These are phyloP conservation scores for Neomorphus geoffroyi DNA, from an alignment of 2,797 vertebrate genomes.

Conservation along the genomic window DNA sequence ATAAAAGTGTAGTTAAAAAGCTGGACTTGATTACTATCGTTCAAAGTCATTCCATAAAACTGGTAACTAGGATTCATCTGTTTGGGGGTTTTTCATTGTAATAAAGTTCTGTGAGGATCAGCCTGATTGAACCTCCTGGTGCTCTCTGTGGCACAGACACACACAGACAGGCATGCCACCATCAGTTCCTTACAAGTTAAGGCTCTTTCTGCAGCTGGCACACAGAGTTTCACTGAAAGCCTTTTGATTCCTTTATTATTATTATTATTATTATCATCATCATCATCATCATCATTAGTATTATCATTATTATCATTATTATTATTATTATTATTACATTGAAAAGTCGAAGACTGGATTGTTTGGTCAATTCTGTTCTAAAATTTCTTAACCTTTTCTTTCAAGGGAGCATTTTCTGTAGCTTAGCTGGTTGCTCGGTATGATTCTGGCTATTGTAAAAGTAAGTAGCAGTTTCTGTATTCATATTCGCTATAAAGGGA, in stretches of 20 bases:
- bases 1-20: constrained; percentile 41
- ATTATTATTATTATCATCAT: neutral
- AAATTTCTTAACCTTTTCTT: neutral
- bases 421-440: neutral
- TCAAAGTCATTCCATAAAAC: constrained; percentile 39
- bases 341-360: neutral
- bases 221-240: neutral
- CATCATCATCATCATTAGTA: too few relatives aligned
- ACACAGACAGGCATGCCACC: neutral
- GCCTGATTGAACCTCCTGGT: neutral
- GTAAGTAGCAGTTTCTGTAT: neutral
- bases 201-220: neutral
- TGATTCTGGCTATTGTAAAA: too few relatives aligned
- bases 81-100: neutral
- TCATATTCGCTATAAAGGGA: neutral
- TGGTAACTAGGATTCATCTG: constrained; percentile 49
- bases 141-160: neutral
- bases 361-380: neutral
- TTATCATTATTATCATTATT: neutral
- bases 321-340: neutral
- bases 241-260: neutral
- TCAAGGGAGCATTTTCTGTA: neutral
- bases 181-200: neutral
- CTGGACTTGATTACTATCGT: constrained; percentile 58
- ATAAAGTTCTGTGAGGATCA: constrained; percentile 18